These are phyloP conservation scores for Sus cebifrons DNA, from an alignment of 2,797 vertebrate genomes.

Conservation along the genomic window DNA sequence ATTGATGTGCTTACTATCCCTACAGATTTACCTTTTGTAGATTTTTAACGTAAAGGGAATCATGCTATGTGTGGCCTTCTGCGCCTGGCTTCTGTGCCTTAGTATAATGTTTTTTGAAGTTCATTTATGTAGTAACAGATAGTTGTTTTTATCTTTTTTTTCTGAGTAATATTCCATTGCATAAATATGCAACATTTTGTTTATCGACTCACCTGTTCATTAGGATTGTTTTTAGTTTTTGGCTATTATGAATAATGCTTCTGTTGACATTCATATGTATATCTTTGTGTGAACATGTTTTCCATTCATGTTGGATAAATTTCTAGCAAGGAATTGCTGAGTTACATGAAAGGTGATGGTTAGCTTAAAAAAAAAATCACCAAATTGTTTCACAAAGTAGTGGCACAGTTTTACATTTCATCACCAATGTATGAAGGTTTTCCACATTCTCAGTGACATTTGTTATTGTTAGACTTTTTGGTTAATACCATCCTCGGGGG, in stretches of 20 bases:
- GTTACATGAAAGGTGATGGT: neutral
- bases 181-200: neutral
- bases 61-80: neutral
- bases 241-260: neutral
- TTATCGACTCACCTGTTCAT: neutral
- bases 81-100: neutral
- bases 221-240: neutral
- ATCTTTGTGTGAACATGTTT: neutral
- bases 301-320: neutral
- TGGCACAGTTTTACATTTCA: neutral
- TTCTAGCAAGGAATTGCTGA: neutral
- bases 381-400: neutral
- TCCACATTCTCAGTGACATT: neutral
- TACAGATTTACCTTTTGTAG: neutral
- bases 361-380: neutral
- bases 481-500: neutral
- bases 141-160: neutral
- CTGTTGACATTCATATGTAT: neutral
- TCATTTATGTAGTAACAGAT: neutral
- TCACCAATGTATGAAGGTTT: neutral
- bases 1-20: neutral
- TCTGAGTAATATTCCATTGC: neutral
- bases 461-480: neutral
- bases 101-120: neutral
- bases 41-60: neutral